Base-by-base conservation (phyloP, 2,888 invertebrate genomes). In the Sipha maydis region DNA sequence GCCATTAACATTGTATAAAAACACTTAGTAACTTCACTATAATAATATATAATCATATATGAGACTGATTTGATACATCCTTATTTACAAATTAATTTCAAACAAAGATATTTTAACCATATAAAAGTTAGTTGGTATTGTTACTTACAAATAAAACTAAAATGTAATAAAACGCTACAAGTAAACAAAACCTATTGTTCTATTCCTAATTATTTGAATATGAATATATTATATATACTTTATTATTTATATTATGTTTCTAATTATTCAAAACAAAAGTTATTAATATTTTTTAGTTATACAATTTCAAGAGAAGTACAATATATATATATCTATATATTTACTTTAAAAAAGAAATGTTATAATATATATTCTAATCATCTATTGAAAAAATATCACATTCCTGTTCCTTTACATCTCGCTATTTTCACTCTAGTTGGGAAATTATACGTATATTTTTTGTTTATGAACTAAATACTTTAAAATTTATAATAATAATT, bases 331-430 rank as follows among this genome's bases (percentile, higher is more conserved):
- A 41, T 31, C 41, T 84, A 38, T 7, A 25, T 80, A 38, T 61
- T 34, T n/a, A 31, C 73, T 71, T 69, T 28, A 83, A 61, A 31
- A 85, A 85, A 77, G 17, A 85, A 67, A 67, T 61, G 31, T 84
- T 78, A 61, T 79, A 67, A 25, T 25, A 84, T 54, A 56, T 56
- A 38, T 61, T 61, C 56, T 78, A 78, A 85, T 67, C 41, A 85
- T 34, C 77, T 85, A 85, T 31, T 25, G 14, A 78, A 85, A 85
- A 85, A 78, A 78, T 85, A 85, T 85, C 85, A 85, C 85, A 85
- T 85, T 85, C 85, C 34, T 48, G 77, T 85, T 85, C 69, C 77
- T 78, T 78, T 41, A 28, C 25, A 56, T 85, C 67, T 85, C 69
- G 69, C 69, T 85, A 85, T 78, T 83, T 78, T 78, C 54, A 77